Percentiles rank a stretch among this genome's conserved stretches.
Evolutionary conservation across 2,113 vertebrate species (phyloP).

Genomic region (Hippopotamus amphibius): DNA sequence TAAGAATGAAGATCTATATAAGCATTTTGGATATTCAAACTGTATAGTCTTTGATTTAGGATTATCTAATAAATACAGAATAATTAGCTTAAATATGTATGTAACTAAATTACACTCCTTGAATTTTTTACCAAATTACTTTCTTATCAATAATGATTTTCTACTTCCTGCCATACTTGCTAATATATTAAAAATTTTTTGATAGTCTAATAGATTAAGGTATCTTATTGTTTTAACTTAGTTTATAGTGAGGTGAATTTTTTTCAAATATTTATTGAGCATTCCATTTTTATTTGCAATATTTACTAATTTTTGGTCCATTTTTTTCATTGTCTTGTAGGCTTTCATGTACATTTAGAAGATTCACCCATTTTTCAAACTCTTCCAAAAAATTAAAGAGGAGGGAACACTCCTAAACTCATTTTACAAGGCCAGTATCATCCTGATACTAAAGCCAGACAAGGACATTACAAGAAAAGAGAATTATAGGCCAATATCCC

Average conservation of each 20-base stretch:
- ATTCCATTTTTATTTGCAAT: neutral
- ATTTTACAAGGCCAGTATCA: neutral
- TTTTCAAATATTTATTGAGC: neutral
- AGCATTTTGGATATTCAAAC: neutral
- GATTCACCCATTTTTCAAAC: neutral
- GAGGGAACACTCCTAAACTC: neutral
- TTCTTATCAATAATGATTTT: neutral
- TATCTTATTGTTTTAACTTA: neutral
- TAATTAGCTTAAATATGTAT: neutral
- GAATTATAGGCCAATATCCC: neutral
- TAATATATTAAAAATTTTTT: neutral
- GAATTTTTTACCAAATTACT: neutral
- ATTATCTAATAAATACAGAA: neutral
- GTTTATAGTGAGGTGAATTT: neutral
- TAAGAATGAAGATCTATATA: neutral
- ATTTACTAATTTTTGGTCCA: neutral
- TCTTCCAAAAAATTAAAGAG: neutral
- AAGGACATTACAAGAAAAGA: neutral
- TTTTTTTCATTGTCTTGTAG: neutral
- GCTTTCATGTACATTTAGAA: neutral
- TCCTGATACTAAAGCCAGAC: neutral
- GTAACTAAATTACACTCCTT: neutral
- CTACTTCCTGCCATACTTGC: neutral
- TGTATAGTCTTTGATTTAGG: neutral
- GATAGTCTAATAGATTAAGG: neutral